These are phyloP conservation scores for Ciona savignyi DNA, from an alignment of 23 tunicate species.

Conservation along the genomic window DNA sequence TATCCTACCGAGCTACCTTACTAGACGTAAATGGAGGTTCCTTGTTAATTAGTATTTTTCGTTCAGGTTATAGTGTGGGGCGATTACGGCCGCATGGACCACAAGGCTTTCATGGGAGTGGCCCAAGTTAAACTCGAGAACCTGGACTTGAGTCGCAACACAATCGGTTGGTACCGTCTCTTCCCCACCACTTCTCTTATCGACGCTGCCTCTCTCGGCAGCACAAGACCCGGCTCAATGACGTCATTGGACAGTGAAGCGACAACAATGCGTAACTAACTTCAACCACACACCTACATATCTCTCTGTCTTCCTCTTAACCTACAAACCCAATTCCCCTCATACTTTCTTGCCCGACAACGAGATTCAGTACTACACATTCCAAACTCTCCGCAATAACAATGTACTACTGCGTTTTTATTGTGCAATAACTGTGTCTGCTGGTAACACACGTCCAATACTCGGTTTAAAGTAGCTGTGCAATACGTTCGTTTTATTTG, in stretches of 20 bases:
- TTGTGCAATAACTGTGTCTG: too few species aligned
- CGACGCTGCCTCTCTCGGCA: conserved; percentile 35
- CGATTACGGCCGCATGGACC: conserved; percentile 81
- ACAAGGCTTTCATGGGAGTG: conserved; percentile 83
- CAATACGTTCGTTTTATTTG: conserved; percentile 5
- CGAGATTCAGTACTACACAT: too few species aligned
- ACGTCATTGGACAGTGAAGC: conserved; percentile 44
- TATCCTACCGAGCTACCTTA: too few species aligned
- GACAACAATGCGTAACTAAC: conserved; percentile 4
- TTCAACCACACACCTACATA: too few species aligned
- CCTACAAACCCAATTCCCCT: too few species aligned
- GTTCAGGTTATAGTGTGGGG: conserved; percentile 79
- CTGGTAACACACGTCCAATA: too few species aligned
- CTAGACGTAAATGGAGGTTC: too few species aligned
- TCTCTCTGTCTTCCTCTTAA: not conserved
- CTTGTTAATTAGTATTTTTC: too few species aligned
- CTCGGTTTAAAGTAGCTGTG: too few species aligned
- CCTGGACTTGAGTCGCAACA: conserved; percentile 28
- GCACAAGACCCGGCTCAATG: conserved; percentile 29
- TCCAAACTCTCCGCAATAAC: too few species aligned
- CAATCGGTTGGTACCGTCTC: conserved; percentile 72
- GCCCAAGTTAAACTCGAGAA: conserved; percentile 56
- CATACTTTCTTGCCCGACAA: too few species aligned
- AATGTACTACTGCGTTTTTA: too few species aligned
- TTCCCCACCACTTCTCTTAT: conserved; percentile 55